phyloP scores from a whole-genome alignment of 1,140 invertebrate species.

The Drosophila sucinea region DNA sequence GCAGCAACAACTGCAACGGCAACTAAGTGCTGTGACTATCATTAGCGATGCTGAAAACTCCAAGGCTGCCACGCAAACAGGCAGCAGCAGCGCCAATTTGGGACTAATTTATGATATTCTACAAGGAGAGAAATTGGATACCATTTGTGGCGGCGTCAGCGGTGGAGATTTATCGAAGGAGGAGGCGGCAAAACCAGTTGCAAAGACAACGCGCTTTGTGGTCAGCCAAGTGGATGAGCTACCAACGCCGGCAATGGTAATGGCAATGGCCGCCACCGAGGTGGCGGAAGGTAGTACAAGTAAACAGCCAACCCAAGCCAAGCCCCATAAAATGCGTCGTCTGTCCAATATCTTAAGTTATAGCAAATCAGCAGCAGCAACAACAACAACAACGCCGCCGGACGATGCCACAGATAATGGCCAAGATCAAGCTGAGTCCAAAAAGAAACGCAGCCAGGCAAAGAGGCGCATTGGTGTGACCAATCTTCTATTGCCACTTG shows the following conservation, averaged over 20 bases:
- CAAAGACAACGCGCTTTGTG: conserved; percentile 66
- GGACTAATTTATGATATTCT: conserved; percentile 82
- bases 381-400: neutral
- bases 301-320: conserved; percentile 21
- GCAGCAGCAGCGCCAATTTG: conserved; percentile 58
- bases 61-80: neutral
- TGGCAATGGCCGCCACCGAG: neutral
- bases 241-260: neutral
- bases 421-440: conserved; percentile 27
- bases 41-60: conserved; percentile 2
- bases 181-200: conserved; percentile 38
- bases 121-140: conserved; percentile 73
- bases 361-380: conserved; percentile 31
- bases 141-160: conserved; percentile 25
- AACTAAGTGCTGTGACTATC: neutral
- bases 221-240: conserved; percentile 77
- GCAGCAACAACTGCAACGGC: conserved; percentile 4
- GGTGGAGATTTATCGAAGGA: neutral
- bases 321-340: conserved; percentile 77
- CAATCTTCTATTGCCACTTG: conserved; percentile 73
- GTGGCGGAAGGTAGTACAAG: neutral
- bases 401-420: conserved; percentile 24
- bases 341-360: conserved; percentile 81
- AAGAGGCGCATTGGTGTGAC: conserved; percentile 71
- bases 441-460: conserved; percentile 58